Percentiles rank a stretch among this genome's conserved stretches.
Evolutionary conservation across 2,797 vertebrate genomes (phyloP).

Genomic region (Neosilurus hyrtlii): DNA sequence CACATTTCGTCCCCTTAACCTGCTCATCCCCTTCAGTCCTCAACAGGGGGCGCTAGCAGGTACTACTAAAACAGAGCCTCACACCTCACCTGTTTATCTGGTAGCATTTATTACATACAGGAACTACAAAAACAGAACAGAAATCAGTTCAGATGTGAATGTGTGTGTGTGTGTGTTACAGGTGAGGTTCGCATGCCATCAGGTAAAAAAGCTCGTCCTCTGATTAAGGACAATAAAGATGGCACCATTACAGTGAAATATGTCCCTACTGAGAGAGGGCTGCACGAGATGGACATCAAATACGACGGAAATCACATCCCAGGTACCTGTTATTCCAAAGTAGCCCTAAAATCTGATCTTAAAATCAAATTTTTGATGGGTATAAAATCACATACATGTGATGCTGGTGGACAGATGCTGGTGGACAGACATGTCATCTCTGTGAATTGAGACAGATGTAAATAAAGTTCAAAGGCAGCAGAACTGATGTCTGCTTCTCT

Average conservation of each 20-base stretch:
- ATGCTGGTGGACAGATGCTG: too few relatives aligned
- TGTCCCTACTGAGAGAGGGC: conserved; percentile 86
- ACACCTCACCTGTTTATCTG: background rate
- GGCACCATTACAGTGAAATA: conserved; percentile 94
- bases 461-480: background rate
- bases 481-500: background rate
- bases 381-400: background rate
- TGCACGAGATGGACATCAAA: conserved; percentile 98
- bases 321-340: conserved; percentile 67
- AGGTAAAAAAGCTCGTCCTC: conserved; percentile 85
- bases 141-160: background rate
- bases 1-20: conserved; percentile 88
- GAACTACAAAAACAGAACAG: background rate
- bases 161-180: conserved; percentile 54
- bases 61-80: conserved; percentile 54
- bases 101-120: background rate
- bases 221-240: conserved; percentile 93
- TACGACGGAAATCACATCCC: conserved; percentile 97
- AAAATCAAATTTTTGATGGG: background rate
- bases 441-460: background rate
- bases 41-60: conserved; percentile 96
- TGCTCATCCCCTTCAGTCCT: conserved; percentile 90
- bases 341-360: background rate
- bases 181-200: conserved; percentile 97
- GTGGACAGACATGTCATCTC: background rate